These are phyloP conservation scores for Triops longicaudatus DNA, from an alignment of 1,140 invertebrate genomes.

Conservation along the genomic window DNA sequence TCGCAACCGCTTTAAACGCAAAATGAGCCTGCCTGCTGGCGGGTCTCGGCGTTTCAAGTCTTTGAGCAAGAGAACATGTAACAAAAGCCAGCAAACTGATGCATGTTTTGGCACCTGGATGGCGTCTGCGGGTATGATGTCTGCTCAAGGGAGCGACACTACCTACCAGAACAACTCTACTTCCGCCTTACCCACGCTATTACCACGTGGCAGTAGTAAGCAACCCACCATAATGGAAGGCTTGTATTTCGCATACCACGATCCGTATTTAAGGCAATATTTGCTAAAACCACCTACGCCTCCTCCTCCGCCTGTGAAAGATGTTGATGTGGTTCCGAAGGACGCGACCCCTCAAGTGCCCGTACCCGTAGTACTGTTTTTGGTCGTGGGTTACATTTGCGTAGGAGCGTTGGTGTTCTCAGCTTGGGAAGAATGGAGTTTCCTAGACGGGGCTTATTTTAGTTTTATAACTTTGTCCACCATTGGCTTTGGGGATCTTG, in stretches of 20 bases:
- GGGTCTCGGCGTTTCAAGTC: neutral
- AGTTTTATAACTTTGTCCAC: constrained; percentile 79
- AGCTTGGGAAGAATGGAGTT: constrained; percentile 73
- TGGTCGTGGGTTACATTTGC: constrained; percentile 60
- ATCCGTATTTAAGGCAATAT: neutral
- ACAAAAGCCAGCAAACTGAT: neutral
- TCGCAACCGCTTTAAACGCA: neutral
- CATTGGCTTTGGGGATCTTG: constrained; percentile 70
- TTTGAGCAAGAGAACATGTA: neutral
- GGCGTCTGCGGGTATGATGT: neutral
- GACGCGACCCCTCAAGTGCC: constrained; percentile 45
- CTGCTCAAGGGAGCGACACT: neutral
- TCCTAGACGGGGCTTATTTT: constrained; percentile 89
- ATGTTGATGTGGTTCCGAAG: neutral
- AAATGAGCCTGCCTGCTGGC: neutral
- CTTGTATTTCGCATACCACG: neutral
- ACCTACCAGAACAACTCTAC: neutral
- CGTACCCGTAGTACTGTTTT: constrained; percentile 56
- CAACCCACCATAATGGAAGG: neutral
- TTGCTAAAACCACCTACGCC: neutral
- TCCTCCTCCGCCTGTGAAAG: neutral
- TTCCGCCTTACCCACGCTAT: neutral
- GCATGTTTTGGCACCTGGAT: neutral
- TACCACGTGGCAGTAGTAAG: neutral
- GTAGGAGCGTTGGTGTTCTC: constrained; percentile 78